Base-by-base conservation (phyloP, 2,797 vertebrate genomes). In the Falco concolor region DNA sequence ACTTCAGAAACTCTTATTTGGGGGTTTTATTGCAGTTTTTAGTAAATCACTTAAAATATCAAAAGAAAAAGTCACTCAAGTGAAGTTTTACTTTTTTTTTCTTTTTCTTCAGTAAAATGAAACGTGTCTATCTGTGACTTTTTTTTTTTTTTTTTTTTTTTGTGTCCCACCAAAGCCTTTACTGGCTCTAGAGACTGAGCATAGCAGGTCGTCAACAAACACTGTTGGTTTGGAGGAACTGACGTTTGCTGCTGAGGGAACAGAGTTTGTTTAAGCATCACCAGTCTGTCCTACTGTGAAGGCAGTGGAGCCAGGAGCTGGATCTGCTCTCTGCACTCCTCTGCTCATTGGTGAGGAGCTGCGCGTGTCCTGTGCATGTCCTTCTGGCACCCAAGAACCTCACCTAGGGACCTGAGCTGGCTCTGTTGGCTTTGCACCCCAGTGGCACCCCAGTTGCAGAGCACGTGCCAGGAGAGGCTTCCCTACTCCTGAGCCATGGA, bases 21-120 rank as follows among this genome's bases (percentile, higher is more conserved):
- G 78, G 75, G 61, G 34, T 63, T 91, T 87, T 77, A 76, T 89
- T 93, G 69, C n/a, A 60, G 30, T 54, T 88, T 90, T 90, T 77
- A 72, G 30, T n/a, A 93, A 94, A 36, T 23, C 36, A 64, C 45
- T 59, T 52, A 54, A 45, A 63, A 91, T 77, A 84, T 64, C 15
- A 23, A 74, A 77, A 64, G 17, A 73, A 93, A 84, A 91, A 85
- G n/a, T 25, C 36, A 8, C 49, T 75, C 67, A 75, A 68, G 27
- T 22, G 44, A 81, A 89, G 32, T 19, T 36, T 72, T 80, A 28
- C 4, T 54, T n/a, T n/a, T 57, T 56, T 30, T 38, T 36, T 12
- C 36, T 40, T 19, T 19, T 50, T 44, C 38, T n/a, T 44, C 12
- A 20, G 81, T 70, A 50, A 50, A 94, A 57, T 12, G 28, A 45